These are phyloP conservation scores for Phengaris arion DNA, from an alignment of 2,888 invertebrate genomes.

Conservation along the genomic window DNA sequence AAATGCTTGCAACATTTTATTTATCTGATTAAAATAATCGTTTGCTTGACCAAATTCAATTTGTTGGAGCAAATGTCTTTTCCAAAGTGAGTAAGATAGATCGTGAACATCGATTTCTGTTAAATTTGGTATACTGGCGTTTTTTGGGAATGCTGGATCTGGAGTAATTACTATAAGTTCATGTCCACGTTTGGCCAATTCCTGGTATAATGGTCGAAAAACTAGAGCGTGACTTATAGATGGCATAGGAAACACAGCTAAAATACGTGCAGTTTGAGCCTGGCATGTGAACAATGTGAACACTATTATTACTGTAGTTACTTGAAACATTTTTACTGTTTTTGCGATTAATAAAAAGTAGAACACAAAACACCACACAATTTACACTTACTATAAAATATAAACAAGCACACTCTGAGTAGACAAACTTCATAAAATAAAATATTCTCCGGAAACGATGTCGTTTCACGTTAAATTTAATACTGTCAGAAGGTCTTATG, in stretches of 20 bases:
- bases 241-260: constrained; percentile 51
- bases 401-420: too few species aligned
- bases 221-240: constrained; percentile 56
- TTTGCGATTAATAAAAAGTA: background rate
- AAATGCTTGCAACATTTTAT: constrained; percentile 6
- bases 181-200: constrained; percentile 54
- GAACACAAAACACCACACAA: background rate
- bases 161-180: constrained; percentile 52
- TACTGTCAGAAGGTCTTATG: too few species aligned
- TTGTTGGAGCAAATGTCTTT: constrained; percentile 30
- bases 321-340: background rate
- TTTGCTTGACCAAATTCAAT: constrained; percentile 18
- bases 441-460: too few species aligned
- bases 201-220: constrained; percentile 47
- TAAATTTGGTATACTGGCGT: constrained; percentile 42
- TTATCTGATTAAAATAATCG: constrained; percentile 38
- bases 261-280: constrained; percentile 48
- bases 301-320: background rate
- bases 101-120: constrained; percentile 50
- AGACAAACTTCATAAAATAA: too few species aligned
- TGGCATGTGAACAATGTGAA: background rate
- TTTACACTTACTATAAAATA: background rate
- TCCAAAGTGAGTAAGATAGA: constrained; percentile 41
- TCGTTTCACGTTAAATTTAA: too few species aligned
- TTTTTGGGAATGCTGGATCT: constrained; percentile 43